A percentile compares a stretch with the other conserved stretches of the same genome.
Evolutionary conservation across 2,888 invertebrate genomes (phyloP).

Genomic region (Drosophila yooni): DNA sequence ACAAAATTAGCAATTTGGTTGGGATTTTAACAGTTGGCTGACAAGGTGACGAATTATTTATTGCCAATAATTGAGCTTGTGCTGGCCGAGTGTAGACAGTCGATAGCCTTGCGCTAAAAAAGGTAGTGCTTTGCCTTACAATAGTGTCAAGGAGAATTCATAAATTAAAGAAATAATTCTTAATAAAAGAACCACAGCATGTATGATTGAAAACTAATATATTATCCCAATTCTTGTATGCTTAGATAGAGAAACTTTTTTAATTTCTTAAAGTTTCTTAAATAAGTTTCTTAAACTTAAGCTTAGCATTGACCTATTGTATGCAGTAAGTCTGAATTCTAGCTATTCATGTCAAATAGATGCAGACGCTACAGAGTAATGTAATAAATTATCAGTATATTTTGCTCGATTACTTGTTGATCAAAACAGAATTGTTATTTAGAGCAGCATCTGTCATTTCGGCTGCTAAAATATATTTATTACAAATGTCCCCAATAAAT

Average conservation of each 20-base stretch:
- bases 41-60: slow-evolving; percentile 2
- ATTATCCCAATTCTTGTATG: no score
- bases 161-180: neutral
- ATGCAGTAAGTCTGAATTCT: no score
- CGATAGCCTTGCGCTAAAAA: neutral
- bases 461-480: neutral
- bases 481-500: neutral
- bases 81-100: neutral
- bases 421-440: neutral
- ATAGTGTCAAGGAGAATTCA: neutral
- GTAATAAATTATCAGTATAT: neutral
- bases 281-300: neutral
- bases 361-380: neutral
- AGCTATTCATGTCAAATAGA: neutral
- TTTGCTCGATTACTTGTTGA: neutral
- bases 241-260: no score
- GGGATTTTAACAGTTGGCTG: neutral
- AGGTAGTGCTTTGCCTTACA: neutral
- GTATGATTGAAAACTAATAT: neutral
- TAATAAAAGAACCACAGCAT: neutral
- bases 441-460: neutral
- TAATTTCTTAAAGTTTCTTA: neutral
- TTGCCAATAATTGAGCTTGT: neutral
- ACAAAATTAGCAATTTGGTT: neutral
- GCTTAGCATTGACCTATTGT: neutral